Percentiles rank a stretch among this genome's conserved stretches.
phyloP scores from a whole-genome alignment of 2,113 vertebrate species.

The Rhombomys opimus region DNA sequence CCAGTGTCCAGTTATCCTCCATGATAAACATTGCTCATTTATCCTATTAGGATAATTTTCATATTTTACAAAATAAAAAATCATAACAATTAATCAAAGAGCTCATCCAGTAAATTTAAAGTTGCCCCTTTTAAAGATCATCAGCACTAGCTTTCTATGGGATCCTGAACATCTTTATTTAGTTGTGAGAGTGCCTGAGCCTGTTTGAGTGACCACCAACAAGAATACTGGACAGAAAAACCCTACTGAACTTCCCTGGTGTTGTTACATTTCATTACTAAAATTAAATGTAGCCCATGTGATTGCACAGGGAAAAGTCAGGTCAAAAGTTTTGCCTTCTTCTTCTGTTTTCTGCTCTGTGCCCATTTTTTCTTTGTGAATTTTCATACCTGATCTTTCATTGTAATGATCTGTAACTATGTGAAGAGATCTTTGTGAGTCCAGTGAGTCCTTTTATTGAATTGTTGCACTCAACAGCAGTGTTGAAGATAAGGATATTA shows the following conservation, averaged over 20 bases:
- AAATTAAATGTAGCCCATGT: neutral
- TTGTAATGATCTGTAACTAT: neutral
- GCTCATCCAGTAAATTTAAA: neutral
- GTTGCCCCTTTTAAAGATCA: neutral
- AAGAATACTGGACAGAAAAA: neutral
- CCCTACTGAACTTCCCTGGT: neutral
- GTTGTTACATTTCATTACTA: neutral
- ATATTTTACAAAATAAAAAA: conserved; percentile 16
- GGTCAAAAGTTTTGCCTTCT: neutral
- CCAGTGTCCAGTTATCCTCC: neutral
- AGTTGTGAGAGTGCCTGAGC: neutral
- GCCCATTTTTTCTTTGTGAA: neutral
- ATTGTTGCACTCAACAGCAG: neutral
- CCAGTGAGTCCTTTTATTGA: neutral
- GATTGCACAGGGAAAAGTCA: neutral
- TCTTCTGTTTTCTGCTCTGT: neutral
- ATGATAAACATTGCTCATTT: neutral
- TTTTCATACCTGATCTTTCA: neutral
- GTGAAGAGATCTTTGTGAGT: neutral
- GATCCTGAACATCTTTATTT: neutral
- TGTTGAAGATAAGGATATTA: neutral
- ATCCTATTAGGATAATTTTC: neutral
- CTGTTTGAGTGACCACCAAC: neutral
- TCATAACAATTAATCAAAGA: neutral
- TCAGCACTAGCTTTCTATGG: neutral